Evolutionary conservation across 2,888 invertebrate genomes (phyloP), one percentile per base, ranked within the genome.

Genomic region (Cheilosia pagana): DNA sequence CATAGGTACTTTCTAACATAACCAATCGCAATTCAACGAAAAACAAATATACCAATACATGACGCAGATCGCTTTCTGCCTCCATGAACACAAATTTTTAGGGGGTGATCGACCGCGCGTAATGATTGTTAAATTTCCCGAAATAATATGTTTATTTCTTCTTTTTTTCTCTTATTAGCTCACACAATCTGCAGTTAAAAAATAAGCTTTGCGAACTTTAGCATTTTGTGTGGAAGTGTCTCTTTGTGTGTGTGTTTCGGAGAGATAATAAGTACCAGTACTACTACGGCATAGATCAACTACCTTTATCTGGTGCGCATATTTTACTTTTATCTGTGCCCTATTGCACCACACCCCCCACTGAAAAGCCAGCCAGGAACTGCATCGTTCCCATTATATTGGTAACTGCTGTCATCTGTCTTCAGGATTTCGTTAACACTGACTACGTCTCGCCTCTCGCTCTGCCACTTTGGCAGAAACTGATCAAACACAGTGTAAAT

Each of bases 61-160:
- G 35, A 50, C 31, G 25, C 63, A 70, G 63, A 68, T 4, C 39
- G 14, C 50, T 57, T 45, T 70, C 62, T 78, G 82, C 77, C 43
- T 72, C 68, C 72, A 68, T 57, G 62, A 62, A 50, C 52, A 57
- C 31, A 68, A 25, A 67, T 45, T 83, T 83, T 77, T 72, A 67
- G 82, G 70, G 78, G 83, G 83, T 83, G 79, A 83, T 83, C 78
- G 83, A 83, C 74, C 83, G 63, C 71, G 57, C 74, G 67, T 77
- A 72, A 70, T 75, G 83, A 70, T 83, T 83, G 79, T 79, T 83
- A 74, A 78, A 79, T 79, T 78, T 83, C 83, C 79, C 53, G 78
- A 83, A 83, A 83, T 83, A 83, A 50, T 28, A 52, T 50, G 55
- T 72, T 57, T 45, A 62, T 68, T 39, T 31, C 52, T 77, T 60